These are phyloP conservation scores for Phymatocera aterrima DNA, from an alignment of 2,888 invertebrate genomes.

Conservation along the genomic window DNA sequence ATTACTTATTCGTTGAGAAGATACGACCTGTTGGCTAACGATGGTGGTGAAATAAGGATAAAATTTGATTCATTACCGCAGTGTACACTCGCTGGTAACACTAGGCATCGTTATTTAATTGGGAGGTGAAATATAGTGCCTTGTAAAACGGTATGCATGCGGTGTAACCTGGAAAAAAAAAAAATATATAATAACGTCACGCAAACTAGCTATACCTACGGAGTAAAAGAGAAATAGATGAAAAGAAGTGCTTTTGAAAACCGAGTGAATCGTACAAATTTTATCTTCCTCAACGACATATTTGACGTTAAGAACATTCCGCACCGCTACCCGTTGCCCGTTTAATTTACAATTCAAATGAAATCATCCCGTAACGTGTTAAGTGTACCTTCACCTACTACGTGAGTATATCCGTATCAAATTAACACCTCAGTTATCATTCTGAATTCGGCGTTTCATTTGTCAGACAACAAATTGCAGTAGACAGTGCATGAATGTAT, in stretches of 20 bases:
- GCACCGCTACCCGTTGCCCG: background rate
- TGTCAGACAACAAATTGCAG: background rate
- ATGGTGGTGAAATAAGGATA: constrained; percentile 8
- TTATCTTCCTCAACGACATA: constrained; percentile 2
- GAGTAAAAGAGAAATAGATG: background rate
- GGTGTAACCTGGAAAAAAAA: background rate
- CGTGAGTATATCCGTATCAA: background rate
- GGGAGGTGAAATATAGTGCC: background rate
- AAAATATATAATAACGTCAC: background rate
- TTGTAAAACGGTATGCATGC: constrained; percentile 8
- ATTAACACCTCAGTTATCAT: constrained; percentile 7
- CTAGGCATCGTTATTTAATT: background rate
- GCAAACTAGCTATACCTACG: background rate
- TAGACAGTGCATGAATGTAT: no score
- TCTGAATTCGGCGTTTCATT: background rate
- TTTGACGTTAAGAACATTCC: constrained; percentile 22
- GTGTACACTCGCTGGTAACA: background rate
- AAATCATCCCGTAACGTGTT: background rate
- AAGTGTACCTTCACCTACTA: background rate
- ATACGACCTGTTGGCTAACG: background rate
- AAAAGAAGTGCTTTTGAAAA: background rate
- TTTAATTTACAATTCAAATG: constrained; percentile 19
- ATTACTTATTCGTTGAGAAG: background rate
- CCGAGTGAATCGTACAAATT: background rate
- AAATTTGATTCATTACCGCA: background rate